Evolutionary conservation across 2,888 invertebrate species (phyloP).

Genomic region (Steromphala cineraria): DNA sequence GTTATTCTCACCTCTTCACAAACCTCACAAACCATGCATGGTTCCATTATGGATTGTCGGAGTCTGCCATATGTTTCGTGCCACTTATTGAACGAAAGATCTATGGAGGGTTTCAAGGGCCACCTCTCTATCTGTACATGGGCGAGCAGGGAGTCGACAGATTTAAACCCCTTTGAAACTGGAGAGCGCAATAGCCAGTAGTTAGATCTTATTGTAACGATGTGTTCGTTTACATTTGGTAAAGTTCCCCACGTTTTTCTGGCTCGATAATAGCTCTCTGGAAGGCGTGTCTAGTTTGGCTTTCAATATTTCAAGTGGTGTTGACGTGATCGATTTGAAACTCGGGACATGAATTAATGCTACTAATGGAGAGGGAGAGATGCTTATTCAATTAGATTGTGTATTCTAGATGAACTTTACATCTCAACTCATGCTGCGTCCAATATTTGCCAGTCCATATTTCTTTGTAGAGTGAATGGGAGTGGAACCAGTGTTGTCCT

Average conservation of each 20-base stretch:
- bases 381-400: constrained; percentile 7
- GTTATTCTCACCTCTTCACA: background rate
- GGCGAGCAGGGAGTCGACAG: background rate
- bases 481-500: too few species aligned
- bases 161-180: constrained; percentile 14
- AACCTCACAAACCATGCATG: background rate
- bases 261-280: background rate
- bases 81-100: constrained; percentile 5
- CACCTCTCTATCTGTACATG: background rate
- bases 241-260: background rate
- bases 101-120: background rate
- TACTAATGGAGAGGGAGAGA: background rate
- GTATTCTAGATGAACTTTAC: too few species aligned
- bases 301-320: constrained; percentile 15
- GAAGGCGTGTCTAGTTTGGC: background rate
- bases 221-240: background rate
- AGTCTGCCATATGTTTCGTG: constrained; percentile 7
- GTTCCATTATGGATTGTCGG: background rate
- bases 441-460: too few species aligned
- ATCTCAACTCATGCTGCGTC: too few species aligned
- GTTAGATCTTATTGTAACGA: background rate
- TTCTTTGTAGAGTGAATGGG: too few species aligned
- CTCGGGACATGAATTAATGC: background rate
- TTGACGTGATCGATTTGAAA: background rate
- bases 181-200: background rate